These are phyloP conservation scores for Petrosia ficiformis DNA, from an alignment of 37 sponge, comb jelly and placozoan genomes.

Conservation along the genomic window DNA sequence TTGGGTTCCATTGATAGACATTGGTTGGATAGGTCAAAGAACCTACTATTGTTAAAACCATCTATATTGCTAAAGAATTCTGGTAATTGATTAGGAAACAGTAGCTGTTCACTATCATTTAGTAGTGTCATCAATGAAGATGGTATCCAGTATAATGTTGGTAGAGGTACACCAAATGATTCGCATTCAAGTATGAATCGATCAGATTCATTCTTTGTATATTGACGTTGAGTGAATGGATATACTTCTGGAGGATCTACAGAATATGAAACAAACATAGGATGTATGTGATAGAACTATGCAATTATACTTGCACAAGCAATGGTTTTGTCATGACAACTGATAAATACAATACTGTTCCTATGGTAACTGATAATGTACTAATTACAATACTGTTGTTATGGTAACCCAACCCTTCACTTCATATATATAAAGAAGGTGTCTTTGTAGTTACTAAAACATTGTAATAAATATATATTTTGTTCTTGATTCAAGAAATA, in stretches of 20 bases:
- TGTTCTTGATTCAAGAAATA: too few relatives aligned
- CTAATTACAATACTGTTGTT: too few relatives aligned
- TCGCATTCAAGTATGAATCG: not conserved
- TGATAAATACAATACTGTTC: too few relatives aligned
- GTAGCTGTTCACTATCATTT: not conserved
- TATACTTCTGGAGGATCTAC: slow-evolving; percentile 6
- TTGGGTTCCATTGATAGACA: not conserved
- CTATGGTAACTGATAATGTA: too few relatives aligned
- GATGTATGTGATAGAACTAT: too few relatives aligned
- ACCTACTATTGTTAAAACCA: not conserved
- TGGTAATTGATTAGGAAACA: not conserved
- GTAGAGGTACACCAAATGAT: slow-evolving; percentile 3
- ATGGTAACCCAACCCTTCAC: too few relatives aligned
- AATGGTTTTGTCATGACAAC: too few relatives aligned
- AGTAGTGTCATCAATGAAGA: not conserved
- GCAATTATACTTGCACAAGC: too few relatives aligned
- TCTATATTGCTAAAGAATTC: not conserved
- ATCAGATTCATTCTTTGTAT: slow-evolving; percentile 5
- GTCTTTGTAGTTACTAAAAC: too few relatives aligned
- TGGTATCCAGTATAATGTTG: slow-evolving; percentile 1
- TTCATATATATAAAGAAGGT: too few relatives aligned
- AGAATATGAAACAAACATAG: not conserved
- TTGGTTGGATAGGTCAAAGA: not conserved
- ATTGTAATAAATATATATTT: too few relatives aligned
- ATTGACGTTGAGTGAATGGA: not conserved